phyloP scores from a whole-genome alignment of 2,113 vertebrate species.

The Chaenogobius annularis region DNA sequence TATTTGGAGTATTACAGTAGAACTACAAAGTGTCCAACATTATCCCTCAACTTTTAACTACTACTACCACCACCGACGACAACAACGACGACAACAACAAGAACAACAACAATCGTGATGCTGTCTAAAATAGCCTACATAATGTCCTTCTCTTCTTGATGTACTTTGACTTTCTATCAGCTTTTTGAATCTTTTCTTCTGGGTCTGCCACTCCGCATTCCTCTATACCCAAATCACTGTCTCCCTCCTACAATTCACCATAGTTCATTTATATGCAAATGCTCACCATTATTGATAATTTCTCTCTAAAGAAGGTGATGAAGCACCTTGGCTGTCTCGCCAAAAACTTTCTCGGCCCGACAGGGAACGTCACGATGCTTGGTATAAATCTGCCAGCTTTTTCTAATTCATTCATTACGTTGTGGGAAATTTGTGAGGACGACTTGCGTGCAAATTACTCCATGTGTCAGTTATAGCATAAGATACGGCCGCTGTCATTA shows the following conservation, averaged over 20 bases:
- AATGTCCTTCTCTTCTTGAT: conserved; percentile 1
- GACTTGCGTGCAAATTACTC: conserved; percentile 1
- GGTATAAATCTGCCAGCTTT: conserved; percentile 3
- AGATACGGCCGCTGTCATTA: background rate
- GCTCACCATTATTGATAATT: conserved; percentile 52
- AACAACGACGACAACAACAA: background rate
- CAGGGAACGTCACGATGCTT: conserved; percentile 1
- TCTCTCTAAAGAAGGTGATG: conserved; percentile 40
- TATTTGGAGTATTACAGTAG: background rate
- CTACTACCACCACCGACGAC: too few species aligned
- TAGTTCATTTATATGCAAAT: conserved; percentile 71
- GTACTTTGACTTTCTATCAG: conserved; percentile 21
- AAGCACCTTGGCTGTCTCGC: conserved; percentile 32
- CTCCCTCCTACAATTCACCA: conserved; percentile 50
- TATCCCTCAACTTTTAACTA: too few species aligned
- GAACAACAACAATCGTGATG: background rate
- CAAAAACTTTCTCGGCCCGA: conserved; percentile 18
- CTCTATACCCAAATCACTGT: conserved; percentile 29
- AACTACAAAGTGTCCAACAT: background rate
- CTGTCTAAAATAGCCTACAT: background rate
- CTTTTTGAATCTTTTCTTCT: conserved; percentile 36
- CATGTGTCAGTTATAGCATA: background rate
- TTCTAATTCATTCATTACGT: background rate
- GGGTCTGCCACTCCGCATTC: conserved; percentile 39
- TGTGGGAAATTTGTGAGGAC: background rate